Conservation (phyloP, 2,888 invertebrate genomes). For the Amphimallon solstitiale region DNA sequence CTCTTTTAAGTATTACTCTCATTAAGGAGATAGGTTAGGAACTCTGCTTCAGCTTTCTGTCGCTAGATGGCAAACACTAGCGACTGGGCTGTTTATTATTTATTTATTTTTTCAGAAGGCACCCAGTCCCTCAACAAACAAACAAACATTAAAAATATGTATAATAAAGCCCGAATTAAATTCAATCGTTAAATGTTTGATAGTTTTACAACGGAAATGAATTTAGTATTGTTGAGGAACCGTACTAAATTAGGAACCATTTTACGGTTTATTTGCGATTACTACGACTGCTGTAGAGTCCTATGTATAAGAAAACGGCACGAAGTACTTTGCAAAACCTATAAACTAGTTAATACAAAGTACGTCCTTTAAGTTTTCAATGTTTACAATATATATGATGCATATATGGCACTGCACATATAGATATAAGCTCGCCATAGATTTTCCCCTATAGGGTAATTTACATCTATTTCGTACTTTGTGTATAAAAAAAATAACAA, state of each 20-base stretch:
- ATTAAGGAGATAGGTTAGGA: conserved; percentile 62
- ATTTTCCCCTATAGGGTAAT: conserved; percentile 49
- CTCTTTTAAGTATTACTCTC: conserved; percentile 55
- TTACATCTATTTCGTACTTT: conserved; percentile 45
- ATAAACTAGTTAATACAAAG: conserved; percentile 33
- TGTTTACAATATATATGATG: conserved; percentile 36
- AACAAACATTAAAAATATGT: conserved; percentile 44
- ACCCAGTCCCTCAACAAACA: conserved; percentile 65
- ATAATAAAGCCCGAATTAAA: conserved; percentile 15
- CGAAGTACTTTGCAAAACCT: conserved; percentile 41
- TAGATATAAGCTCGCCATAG: conserved; percentile 57
- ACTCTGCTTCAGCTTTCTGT: conserved; percentile 60
- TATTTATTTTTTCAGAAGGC: conserved; percentile 60
- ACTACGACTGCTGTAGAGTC: conserved; percentile 57
- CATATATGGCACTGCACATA: conserved; percentile 60
- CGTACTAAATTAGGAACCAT: conserved; percentile 63
- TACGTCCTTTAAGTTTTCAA: conserved; percentile 27
- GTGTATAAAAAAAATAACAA: conserved; percentile 55
- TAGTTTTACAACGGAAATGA: conserved; percentile 37
- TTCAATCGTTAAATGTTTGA: conserved; percentile 11
- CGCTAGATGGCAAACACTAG: conserved; percentile 46
- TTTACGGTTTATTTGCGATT: conserved; percentile 62
- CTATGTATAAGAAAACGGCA: conserved; percentile 50
- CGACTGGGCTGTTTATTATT: conserved; percentile 53
- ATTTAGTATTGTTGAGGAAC: conserved; percentile 61